Base-by-base conservation (phyloP, 2,888 invertebrate genomes). In the Phyllotreta cruciferae region DNA sequence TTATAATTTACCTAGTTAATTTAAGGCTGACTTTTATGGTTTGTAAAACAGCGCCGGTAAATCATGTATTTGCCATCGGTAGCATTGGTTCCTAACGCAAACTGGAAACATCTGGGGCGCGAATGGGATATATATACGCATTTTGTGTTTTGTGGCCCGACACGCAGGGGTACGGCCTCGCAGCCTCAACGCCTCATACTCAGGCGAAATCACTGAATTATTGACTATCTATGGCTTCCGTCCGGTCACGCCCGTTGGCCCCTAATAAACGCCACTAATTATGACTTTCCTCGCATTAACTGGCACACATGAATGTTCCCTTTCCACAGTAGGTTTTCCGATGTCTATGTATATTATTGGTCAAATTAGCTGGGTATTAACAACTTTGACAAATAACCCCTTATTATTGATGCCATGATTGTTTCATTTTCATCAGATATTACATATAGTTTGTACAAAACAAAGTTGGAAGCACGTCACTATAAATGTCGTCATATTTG, bases 211-310 rank as follows among this genome's bases (percentile, higher is more conserved):
- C 73, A 68, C 70, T 76, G 76, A 78, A 74, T 78, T 78, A 79
- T 79, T 73, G 78, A 77, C 78, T 77, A 77, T 79, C 78, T 77
- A 79, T 79, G 76, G 77, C 78, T 79, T 79, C 79, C 79, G 78
- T 79, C 77, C 79, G 79, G 78, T 76, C 76, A 78, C 78, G 77
- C 78, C 78, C 75, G 71, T 67, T 72, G 35, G 70, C 72, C 72
- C 74, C 71, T 70, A 73, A 77, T 77, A 75, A 77, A 76, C 71
- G 72, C 67, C 69, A 71, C 71, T 72, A 74, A 75, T 75, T 73
- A 71, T 66, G 56, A 62, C 63, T 65, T 69, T 68, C 70, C 70
- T 66, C 35, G 49, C 49, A 35, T 49, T 49, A 49, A 49, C 49
- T 49, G 35, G 35, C 36, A 35, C n/a, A 47, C 14, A 47, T n/a